A percentile compares a stretch with the other conserved stretches of the same genome.
Evolutionary conservation across 2,113 vertebrate species (phyloP).

Genomic region (Columbina picui): DNA sequence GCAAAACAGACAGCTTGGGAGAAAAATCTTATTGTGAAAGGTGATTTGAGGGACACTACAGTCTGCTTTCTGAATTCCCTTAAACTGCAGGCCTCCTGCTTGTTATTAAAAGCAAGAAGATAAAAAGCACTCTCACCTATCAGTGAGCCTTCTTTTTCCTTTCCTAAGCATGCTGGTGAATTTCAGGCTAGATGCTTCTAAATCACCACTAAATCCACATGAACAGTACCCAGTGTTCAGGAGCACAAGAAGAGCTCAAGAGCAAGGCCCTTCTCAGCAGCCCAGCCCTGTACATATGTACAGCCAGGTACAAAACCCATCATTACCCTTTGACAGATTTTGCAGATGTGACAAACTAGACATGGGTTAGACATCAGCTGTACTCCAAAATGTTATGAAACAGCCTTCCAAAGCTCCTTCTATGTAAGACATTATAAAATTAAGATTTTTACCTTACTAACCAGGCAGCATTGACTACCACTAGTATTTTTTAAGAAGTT

Average conservation of each 20-base stretch:
- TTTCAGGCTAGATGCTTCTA: background rate
- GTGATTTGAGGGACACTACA: background rate
- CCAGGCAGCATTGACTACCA: background rate
- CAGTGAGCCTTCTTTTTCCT: background rate
- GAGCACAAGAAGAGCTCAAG: background rate
- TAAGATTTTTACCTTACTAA: background rate
- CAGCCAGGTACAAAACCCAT: background rate
- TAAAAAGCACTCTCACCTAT: background rate
- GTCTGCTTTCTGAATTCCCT: background rate
- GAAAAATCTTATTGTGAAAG: background rate
- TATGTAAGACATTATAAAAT: background rate
- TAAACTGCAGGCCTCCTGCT: background rate
- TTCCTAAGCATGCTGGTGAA: fast-evolving
- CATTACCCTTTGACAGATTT: background rate
- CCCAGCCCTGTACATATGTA: background rate
- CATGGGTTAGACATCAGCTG: background rate
- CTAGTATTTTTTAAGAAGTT: background rate
- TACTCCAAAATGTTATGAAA: background rate
- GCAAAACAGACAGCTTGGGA: background rate
- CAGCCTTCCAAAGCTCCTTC: background rate
- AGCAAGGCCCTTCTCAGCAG: background rate
- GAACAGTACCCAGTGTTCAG: background rate
- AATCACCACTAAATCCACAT: background rate
- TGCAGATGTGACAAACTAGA: background rate
- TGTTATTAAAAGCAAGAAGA: background rate